A percentile compares a stretch with the other conserved stretches of the same genome.
phyloP scores from a whole-genome alignment of 1,140 invertebrate genomes.

The Bombus picipes region DNA sequence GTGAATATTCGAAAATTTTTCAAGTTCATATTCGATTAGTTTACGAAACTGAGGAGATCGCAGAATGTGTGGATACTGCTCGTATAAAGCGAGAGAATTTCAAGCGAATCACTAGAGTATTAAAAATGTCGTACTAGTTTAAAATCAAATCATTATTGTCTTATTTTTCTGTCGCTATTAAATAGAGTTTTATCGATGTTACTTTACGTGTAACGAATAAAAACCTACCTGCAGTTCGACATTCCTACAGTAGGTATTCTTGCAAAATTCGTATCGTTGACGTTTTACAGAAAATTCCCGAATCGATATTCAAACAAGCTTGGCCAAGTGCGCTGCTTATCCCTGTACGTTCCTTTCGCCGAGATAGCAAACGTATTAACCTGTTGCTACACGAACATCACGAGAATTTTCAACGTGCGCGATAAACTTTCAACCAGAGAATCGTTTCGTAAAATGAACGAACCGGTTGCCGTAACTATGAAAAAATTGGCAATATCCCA shows the following conservation, averaged over 20 bases:
- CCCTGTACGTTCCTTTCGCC: not conserved
- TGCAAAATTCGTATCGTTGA: not conserved
- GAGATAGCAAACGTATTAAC: conserved; percentile 19
- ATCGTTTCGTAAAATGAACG: not conserved
- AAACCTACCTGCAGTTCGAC: not conserved
- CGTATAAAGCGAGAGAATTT: too few species aligned
- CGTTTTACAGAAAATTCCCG: not conserved
- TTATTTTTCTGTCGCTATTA: too few species aligned
- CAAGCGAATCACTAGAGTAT: too few species aligned
- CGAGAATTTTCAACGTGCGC: not conserved
- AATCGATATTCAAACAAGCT: not conserved
- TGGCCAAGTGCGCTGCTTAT: not conserved
- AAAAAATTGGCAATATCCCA: not conserved
- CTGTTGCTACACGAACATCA: conserved; percentile 18
- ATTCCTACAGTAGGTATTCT: not conserved
- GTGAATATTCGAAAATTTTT: not conserved
- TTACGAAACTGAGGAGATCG: too few species aligned
- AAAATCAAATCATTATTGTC: too few species aligned
- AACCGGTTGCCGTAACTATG: not conserved
- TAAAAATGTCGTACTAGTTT: too few species aligned
- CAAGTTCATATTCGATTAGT: not conserved
- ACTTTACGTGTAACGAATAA: not conserved
- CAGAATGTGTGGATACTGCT: too few species aligned
- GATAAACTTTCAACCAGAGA: not conserved
- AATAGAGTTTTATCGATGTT: too few species aligned